phyloP scores from a whole-genome alignment of 2,797 vertebrate species.

The Perodicticus potto region DNA sequence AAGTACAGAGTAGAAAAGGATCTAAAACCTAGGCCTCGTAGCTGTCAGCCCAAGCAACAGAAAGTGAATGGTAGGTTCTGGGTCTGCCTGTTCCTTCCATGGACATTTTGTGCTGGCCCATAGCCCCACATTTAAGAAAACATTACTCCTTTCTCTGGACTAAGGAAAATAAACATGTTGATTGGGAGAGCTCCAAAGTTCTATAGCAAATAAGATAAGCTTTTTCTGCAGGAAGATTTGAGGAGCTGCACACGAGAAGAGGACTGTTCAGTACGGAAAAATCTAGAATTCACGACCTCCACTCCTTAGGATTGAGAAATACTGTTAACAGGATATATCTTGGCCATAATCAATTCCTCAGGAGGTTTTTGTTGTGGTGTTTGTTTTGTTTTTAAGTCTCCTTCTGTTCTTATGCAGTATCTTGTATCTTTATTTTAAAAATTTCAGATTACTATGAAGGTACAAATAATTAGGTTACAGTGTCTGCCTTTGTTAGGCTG shows the following conservation, averaged over 20 bases:
- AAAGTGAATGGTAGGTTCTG: neutral
- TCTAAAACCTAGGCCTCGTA: neutral
- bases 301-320: neutral
- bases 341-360: neutral
- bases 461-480: too few species aligned
- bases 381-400: neutral
- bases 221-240: neutral
- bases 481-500: too few species aligned
- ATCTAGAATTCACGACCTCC: neutral
- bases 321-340: neutral
- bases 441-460: too few species aligned
- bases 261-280: neutral
- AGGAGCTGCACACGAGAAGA: neutral
- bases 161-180: neutral
- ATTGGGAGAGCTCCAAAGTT: neutral
- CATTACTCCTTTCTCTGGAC: neutral
- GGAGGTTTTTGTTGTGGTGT: neutral
- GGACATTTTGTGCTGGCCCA: neutral
- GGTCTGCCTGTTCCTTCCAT: neutral
- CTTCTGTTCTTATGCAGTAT: neutral
- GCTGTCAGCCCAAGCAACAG: neutral
- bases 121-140: neutral
- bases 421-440: neutral
- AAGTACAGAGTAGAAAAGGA: neutral
- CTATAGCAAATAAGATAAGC: neutral